Evolutionary conservation across 2,113 vertebrate species (phyloP), one percentile per base, ranked within the genome.

Genomic region (Caranx ignobilis): DNA sequence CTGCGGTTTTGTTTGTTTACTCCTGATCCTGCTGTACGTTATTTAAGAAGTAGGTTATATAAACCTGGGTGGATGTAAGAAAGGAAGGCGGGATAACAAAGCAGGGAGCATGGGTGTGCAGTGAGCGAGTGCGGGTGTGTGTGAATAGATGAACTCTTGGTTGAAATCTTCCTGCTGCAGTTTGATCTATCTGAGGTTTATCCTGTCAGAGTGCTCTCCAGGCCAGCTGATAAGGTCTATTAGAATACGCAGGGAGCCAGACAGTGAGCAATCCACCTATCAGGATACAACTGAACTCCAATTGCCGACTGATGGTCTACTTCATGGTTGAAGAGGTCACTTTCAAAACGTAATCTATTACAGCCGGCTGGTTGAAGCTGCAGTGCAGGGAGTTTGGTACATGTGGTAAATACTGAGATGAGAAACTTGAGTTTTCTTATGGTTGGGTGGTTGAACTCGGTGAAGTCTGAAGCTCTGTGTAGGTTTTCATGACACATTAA

Each of bases 161-260:
- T 26, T 77, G 70, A 86, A 70, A 79, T 72, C 60, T 47, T 26
- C 32, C 75, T 9, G 11, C 32, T 1, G 11, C 47, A 26, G 75
- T 72, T 63, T 86, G 76, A 83, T 83, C 83, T 37, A 11, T 56
- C 54, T 81, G 47, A 2, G 73, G 52, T 81, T 93, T 83, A 89
- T 90, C 88, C 87, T 79, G 84, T 77, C 82, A 26, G 72, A 84
- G 56, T 6, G 76, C 79, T 74, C 79, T 86, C 78, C 61, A 39
- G 82, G 66, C 73, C 71, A 2, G 3, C 67, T 79, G 90, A 93
- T 88, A 82, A 78, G 67, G 35, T 86, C 82, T 82, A 37, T 87
- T 77, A 77, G 82, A 52, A 87, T 71, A 39, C 72, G 83, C 74
- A 71, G 70, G 32, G 64, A 56, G 63, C n/a, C 39, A 71, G 65